phyloP scores from a whole-genome alignment of 2,113 vertebrate genomes.

The Turnix velox region DNA sequence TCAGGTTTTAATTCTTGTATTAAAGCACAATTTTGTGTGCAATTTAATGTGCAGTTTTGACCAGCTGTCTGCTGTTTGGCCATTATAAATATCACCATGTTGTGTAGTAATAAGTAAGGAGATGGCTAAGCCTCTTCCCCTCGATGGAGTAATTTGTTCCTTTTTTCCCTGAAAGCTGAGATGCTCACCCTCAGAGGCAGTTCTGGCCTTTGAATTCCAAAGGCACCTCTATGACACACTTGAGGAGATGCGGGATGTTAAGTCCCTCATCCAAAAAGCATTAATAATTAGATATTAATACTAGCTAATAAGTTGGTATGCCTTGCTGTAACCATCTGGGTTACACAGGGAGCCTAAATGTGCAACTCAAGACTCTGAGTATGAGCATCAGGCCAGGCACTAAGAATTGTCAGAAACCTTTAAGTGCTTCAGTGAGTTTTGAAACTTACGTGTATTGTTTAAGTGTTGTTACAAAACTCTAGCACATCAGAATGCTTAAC shows the following conservation, averaged over 20 bases:
- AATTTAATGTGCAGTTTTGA: not conserved
- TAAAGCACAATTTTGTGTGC: not conserved
- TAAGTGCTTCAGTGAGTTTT: not conserved
- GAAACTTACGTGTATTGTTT: not conserved
- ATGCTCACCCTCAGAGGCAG: not conserved
- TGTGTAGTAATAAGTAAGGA: not conserved
- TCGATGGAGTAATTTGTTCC: not conserved
- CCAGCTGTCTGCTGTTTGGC: no score
- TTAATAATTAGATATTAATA: not conserved
- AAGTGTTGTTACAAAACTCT: not conserved
- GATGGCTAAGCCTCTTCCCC: not conserved
- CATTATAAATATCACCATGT: not conserved
- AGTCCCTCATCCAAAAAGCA: not conserved
- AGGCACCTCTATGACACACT: not conserved
- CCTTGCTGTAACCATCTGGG: accelerated
- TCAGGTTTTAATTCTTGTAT: not conserved
- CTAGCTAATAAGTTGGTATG: not conserved
- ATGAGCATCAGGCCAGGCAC: not conserved
- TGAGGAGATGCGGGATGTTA: not conserved
- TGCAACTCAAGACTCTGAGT: not conserved
- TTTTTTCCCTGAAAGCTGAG: not conserved
- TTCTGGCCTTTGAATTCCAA: not conserved
- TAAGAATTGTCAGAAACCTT: not conserved
- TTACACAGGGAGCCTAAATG: not conserved
- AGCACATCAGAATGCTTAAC: not conserved